Percentiles rank a stretch among this genome's conserved stretches.
phyloP scores from a whole-genome alignment of 2,888 invertebrate species.

The Calephelis perditalis region DNA sequence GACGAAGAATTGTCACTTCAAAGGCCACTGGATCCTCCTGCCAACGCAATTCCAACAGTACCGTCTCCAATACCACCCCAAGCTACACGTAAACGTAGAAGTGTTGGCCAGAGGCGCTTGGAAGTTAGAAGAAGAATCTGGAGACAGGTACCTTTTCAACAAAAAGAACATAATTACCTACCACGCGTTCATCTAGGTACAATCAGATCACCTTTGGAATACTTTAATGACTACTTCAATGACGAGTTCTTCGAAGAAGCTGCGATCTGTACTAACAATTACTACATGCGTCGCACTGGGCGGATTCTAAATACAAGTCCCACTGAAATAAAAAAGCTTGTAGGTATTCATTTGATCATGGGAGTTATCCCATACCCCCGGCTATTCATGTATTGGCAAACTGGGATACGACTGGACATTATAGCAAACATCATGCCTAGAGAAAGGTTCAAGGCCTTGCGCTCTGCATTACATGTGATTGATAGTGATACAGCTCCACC shows the following conservation, averaged over 20 bases:
- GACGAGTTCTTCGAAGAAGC: neutral
- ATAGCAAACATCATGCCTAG: slow-evolving; percentile 1
- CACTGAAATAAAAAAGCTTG: neutral
- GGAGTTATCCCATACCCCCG: neutral
- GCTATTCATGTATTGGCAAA: neutral
- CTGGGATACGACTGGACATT: neutral
- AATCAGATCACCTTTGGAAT: slow-evolving; percentile 1
- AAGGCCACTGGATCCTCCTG: neutral
- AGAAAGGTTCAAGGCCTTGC: neutral
- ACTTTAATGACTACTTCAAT: neutral
- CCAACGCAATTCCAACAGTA: neutral
- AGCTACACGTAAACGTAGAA: slow-evolving; percentile 1
- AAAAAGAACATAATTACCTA: neutral
- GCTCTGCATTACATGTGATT: slow-evolving; percentile 2
- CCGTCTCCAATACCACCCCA: neutral
- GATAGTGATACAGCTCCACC: slow-evolving; percentile 2
- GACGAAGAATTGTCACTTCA: slow-evolving; percentile 2
- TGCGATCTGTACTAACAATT: neutral
- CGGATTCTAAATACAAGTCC: neutral
- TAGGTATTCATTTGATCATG: slow-evolving; percentile 1
- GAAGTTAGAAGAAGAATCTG: slow-evolving; percentile 3
- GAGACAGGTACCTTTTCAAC: slow-evolving; percentile 1
- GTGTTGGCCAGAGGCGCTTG: neutral
- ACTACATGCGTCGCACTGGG: neutral
- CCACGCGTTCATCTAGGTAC: slow-evolving; percentile 1